Percentiles rank a stretch among this genome's conserved stretches.
Conservation (phyloP, 2,888 invertebrate species). For the Parochlus steinenii region DNA sequence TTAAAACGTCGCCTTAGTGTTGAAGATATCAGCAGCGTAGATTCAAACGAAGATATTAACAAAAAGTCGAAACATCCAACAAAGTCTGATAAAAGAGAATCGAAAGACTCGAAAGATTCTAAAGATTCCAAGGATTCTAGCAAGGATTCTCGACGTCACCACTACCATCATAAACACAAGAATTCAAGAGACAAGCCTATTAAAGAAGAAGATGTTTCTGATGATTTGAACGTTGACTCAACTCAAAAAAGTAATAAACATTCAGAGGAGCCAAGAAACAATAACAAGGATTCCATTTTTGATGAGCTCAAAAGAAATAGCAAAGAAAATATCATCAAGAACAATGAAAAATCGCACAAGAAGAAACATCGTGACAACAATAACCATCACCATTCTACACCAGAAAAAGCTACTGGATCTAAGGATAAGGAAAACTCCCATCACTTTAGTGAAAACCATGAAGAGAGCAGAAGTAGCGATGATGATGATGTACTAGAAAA, state of each 20-base stretch:
- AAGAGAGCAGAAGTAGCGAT: slow-evolving; percentile 17
- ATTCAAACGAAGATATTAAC: slow-evolving; percentile 9
- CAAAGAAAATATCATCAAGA: slow-evolving; percentile 15
- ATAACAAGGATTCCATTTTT: slow-evolving; percentile 18
- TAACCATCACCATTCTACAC: slow-evolving; percentile 7
- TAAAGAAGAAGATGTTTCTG: not conserved
- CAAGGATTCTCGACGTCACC: slow-evolving; percentile 6
- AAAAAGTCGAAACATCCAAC: slow-evolving; percentile 10
- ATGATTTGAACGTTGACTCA: slow-evolving; percentile 1
- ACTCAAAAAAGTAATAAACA: not conserved
- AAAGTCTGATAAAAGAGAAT: slow-evolving; percentile 5
- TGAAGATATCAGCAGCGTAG: slow-evolving; percentile 18
- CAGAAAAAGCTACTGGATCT: slow-evolving; percentile 1
- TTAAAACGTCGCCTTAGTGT: slow-evolving; percentile 19
- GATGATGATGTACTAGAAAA: slow-evolving; percentile 16
- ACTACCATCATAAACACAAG: slow-evolving; percentile 6
- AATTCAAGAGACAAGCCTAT: slow-evolving; percentile 5
- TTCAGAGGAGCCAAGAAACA: too few relatives aligned
- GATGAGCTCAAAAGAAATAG: slow-evolving; percentile 24
- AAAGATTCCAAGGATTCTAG: too few relatives aligned
- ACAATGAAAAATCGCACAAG: slow-evolving; percentile 12
- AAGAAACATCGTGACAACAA: slow-evolving; percentile 17
- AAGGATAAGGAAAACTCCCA: slow-evolving; percentile 14
- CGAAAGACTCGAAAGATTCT: slow-evolving; percentile 7
- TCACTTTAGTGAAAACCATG: slow-evolving; percentile 14